phyloP scores from a whole-genome alignment of 1,140 invertebrate species.

The Oscheius sp. region DNA sequence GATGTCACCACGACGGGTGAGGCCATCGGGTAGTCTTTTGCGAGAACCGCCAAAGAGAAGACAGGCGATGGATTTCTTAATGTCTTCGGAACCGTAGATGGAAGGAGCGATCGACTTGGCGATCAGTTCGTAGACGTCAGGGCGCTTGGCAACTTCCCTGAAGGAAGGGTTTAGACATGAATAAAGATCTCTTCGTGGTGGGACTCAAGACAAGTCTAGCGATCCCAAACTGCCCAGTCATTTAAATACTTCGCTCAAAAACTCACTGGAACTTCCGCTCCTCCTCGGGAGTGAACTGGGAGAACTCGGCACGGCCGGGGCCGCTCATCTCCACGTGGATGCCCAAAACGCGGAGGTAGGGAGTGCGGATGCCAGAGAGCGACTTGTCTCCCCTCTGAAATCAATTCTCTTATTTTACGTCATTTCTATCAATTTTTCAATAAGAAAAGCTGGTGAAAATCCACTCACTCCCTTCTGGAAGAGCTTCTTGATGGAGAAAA shows the following conservation, averaged over 20 bases:
- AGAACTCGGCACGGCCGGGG: conserved; percentile 68
- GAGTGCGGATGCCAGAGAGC: conserved; percentile 83
- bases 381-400: conserved; percentile 73
- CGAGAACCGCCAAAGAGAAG: conserved; percentile 83
- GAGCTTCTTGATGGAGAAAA: conserved; percentile 93
- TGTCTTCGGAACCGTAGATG: conserved; percentile 88
- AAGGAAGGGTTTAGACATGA: conserved; percentile 11
- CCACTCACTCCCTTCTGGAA: conserved; percentile 51
- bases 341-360: conserved; percentile 90
- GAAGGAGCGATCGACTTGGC: conserved; percentile 90
- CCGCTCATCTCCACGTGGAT: conserved; percentile 81
- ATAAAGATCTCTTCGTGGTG: background rate
- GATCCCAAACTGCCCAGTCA: no score
- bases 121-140: conserved; percentile 85
- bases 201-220: background rate
- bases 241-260: conserved; percentile 29
- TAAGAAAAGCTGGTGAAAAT: background rate
- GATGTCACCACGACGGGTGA: conserved; percentile 91
- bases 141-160: conserved; percentile 73
- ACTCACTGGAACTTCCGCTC: conserved; percentile 79
- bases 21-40: conserved; percentile 81
- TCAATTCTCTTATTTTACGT: no score
- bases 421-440: background rate
- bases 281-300: conserved; percentile 74
- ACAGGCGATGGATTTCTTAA: conserved; percentile 95